Percentiles rank a stretch among this genome's conserved stretches.
These are phyloP conservation scores for Abscondita cerata DNA, from an alignment of 2,888 invertebrate genomes.

Conservation along the genomic window DNA sequence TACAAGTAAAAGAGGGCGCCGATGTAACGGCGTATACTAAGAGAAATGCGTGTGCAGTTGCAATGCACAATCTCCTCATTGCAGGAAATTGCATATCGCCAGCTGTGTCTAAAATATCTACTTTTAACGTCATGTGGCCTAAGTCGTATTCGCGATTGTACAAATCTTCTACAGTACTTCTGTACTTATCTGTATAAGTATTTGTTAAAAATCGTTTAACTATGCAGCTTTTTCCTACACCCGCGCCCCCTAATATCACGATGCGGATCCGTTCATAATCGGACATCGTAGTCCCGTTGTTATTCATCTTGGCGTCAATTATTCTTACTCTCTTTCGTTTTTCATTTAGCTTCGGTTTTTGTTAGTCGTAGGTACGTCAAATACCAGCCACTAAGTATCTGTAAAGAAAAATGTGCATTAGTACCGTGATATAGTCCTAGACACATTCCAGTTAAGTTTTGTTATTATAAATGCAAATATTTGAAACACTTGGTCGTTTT, in stretches of 20 bases:
- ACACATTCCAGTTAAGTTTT: background rate
- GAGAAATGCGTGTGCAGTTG: slow-evolving; percentile 87
- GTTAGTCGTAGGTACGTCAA: no score
- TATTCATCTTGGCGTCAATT: slow-evolving; percentile 49
- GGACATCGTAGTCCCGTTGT: slow-evolving; percentile 64
- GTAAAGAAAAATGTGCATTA: slow-evolving; percentile 5
- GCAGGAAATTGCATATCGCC: slow-evolving; percentile 91
- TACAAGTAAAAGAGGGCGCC: slow-evolving; percentile 72
- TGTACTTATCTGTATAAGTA: slow-evolving; percentile 80
- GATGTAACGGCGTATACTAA: slow-evolving; percentile 85
- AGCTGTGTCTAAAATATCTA: slow-evolving; percentile 82
- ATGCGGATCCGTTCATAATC: slow-evolving; percentile 82
- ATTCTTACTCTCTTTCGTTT: no score
- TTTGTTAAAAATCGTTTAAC: slow-evolving; percentile 81
- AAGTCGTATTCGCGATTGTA: slow-evolving; percentile 85
- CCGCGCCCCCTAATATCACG: slow-evolving; percentile 82
- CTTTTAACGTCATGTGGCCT: slow-evolving; percentile 76
- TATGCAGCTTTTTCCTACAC: slow-evolving; percentile 87
- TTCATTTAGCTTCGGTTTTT: background rate
- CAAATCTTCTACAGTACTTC: slow-evolving; percentile 87
- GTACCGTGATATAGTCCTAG: background rate
- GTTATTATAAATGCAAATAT: slow-evolving; percentile 5
- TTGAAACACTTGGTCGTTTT: slow-evolving; percentile 2
- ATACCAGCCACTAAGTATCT: slow-evolving; percentile 4
- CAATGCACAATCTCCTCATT: slow-evolving; percentile 86